A percentile compares a stretch with the other conserved stretches of the same genome.
Evolutionary conservation across 2,113 vertebrate genomes (phyloP).

Genomic region (Sterna hirundo): DNA sequence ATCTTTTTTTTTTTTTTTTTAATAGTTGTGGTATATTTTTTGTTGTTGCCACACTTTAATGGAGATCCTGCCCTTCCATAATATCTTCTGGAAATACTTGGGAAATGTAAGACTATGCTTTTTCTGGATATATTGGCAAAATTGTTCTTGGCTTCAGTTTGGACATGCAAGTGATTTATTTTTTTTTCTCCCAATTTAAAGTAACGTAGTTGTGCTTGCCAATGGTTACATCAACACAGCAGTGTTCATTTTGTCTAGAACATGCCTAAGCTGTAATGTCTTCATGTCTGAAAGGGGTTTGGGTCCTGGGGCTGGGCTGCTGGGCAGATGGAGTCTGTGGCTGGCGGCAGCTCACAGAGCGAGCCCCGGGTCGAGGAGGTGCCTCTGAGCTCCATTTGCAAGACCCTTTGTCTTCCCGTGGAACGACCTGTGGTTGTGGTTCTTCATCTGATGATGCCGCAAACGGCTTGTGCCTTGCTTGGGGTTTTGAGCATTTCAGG

Average conservation of each 20-base stretch:
- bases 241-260: constrained; percentile 28
- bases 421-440: neutral
- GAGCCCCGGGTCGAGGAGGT: accelerated
- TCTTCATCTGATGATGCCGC: neutral
- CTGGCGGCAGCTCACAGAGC: accelerated
- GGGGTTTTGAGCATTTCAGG: constrained; percentile 23
- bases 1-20: neutral
- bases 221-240: constrained; percentile 10
- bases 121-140: neutral
- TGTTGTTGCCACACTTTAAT: neutral
- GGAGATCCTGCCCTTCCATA: neutral
- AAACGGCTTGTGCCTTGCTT: neutral
- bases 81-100: neutral
- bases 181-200: neutral
- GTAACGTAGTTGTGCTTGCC: neutral
- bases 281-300: neutral
- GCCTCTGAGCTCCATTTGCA: accelerated
- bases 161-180: neutral
- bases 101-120: neutral
- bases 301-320: neutral
- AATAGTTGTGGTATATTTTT: constrained; percentile 11
- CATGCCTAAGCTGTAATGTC: neutral
- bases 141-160: constrained; percentile 31
- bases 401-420: neutral
- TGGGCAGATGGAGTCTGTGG: neutral